Evolutionary conservation across 2,888 invertebrate species (phyloP).

Genomic region (Eustalomyia histrio): DNA sequence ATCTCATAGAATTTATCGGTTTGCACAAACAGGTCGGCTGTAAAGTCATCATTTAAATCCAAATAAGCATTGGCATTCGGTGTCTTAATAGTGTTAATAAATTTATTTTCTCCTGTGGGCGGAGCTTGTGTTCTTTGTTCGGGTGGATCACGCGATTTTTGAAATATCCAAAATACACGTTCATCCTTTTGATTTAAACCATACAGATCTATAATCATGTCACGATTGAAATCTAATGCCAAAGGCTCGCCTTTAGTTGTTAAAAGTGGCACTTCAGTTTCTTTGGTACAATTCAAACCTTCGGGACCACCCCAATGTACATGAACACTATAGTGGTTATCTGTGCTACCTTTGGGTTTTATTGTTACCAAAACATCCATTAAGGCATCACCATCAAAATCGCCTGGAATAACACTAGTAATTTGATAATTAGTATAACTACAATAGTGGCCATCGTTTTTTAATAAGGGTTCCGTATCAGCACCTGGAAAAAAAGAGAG

Average conservation of each 20-base stretch:
- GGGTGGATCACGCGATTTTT: slow-evolving; percentile 78
- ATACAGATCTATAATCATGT: slow-evolving; percentile 95
- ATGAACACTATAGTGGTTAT: slow-evolving; percentile 81
- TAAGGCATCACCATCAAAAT: slow-evolving; percentile 96
- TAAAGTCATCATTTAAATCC: slow-evolving; percentile 91
- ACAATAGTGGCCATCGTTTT: slow-evolving; percentile 82
- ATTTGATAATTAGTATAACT: slow-evolving; percentile 83
- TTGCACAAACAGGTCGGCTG: slow-evolving; percentile 91
- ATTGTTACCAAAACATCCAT: slow-evolving; percentile 93
- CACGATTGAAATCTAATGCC: slow-evolving; percentile 91
- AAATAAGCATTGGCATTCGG: slow-evolving; percentile 95
- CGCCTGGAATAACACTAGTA: slow-evolving; percentile 93
- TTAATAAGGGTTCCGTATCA: slow-evolving; percentile 80
- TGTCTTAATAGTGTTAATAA: slow-evolving; percentile 78
- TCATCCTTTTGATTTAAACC: slow-evolving; percentile 83
- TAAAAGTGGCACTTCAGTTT: slow-evolving; percentile 76
- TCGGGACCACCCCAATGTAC: slow-evolving; percentile 89
- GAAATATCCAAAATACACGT: slow-evolving; percentile 89
- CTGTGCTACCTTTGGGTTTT: slow-evolving; percentile 70
- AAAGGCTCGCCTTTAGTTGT: slow-evolving; percentile 87
- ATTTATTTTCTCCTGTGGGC: slow-evolving; percentile 77
- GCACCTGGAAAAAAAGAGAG: slow-evolving; percentile 83
- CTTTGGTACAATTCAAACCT: slow-evolving; percentile 68
- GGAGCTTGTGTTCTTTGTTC: slow-evolving; percentile 68
- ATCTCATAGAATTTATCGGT: slow-evolving; percentile 86